Percentiles rank a stretch among this genome's conserved stretches.
Conservation (phyloP, 2,888 invertebrate genomes). For the Agonopterix subpropinquella region DNA sequence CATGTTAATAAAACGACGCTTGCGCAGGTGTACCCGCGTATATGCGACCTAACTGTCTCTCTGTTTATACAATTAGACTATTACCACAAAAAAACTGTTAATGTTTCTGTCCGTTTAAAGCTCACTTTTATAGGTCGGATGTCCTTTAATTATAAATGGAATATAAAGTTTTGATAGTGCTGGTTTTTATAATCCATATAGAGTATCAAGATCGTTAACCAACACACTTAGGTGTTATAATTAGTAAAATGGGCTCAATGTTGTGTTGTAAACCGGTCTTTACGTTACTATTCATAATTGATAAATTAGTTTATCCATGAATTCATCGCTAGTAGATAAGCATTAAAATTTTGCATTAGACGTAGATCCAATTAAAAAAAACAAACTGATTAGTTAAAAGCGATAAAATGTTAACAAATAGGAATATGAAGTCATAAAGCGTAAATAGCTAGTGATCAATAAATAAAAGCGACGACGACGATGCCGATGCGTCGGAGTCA, state of each 20-base stretch:
- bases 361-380: constrained; percentile 48
- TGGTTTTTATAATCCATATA: background rate
- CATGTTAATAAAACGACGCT: constrained; percentile 37
- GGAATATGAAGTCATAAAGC: constrained; percentile 56
- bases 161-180: background rate
- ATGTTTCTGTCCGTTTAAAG: constrained; percentile 2
- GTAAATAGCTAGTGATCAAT: constrained; percentile 54
- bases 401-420: constrained; percentile 51
- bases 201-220: constrained; percentile 2
- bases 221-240: constrained; percentile 4
- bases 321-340: constrained; percentile 29
- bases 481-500: constrained; percentile 58
- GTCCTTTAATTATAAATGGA: constrained; percentile 1
- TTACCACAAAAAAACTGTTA: constrained; percentile 10
- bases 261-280: constrained; percentile 2
- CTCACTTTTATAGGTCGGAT: constrained; percentile 1
- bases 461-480: constrained; percentile 55
- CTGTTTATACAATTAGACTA: constrained; percentile 19
- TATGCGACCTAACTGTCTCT: background rate
- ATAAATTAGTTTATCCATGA: constrained; percentile 23
- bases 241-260: constrained; percentile 4
- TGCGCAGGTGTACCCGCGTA: constrained; percentile 23
- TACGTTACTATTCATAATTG: constrained; percentile 38
- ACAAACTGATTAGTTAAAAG: constrained; percentile 44
- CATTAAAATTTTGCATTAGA: constrained; percentile 39